phyloP scores from a whole-genome alignment of 2,113 vertebrate genomes.

The Coracopsis vasa region DNA sequence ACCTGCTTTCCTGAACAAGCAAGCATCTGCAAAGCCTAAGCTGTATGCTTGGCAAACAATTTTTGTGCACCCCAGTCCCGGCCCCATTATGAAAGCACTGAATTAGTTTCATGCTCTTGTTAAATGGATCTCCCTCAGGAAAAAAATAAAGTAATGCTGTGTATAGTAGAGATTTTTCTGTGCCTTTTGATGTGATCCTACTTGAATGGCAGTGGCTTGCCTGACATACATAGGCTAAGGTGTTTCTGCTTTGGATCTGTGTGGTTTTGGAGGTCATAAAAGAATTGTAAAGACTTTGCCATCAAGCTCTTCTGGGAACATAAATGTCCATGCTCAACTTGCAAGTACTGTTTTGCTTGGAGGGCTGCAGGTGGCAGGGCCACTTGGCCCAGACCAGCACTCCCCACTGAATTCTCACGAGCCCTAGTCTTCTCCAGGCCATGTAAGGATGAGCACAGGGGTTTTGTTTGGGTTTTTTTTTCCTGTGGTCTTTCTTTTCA shows the following conservation, averaged over 20 bases:
- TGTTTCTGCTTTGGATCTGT: neutral
- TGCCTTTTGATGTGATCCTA: neutral
- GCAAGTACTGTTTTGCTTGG: neutral
- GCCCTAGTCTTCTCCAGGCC: neutral
- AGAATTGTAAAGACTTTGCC: neutral
- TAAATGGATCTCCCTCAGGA: neutral
- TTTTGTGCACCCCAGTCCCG: neutral
- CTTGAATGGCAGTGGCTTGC: neutral
- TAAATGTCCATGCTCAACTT: neutral
- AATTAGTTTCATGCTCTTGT: neutral
- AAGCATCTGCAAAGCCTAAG: neutral
- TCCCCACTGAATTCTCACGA: neutral
- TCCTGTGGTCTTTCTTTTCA: neutral
- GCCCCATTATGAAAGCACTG: neutral
- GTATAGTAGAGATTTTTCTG: neutral
- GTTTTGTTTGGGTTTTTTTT: neutral
- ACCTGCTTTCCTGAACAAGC: neutral
- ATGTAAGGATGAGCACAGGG: neutral
- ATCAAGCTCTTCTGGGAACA: neutral
- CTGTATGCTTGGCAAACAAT: neutral
- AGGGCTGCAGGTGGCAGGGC: neutral
- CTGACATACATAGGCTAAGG: accelerated
- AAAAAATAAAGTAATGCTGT: neutral
- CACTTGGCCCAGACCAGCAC: neutral
- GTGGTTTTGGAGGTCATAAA: neutral